Evolutionary conservation across 2,113 vertebrate genomes (phyloP), one percentile per base, ranked within the genome.

Genomic region (Microcebus ravelobensis): DNA sequence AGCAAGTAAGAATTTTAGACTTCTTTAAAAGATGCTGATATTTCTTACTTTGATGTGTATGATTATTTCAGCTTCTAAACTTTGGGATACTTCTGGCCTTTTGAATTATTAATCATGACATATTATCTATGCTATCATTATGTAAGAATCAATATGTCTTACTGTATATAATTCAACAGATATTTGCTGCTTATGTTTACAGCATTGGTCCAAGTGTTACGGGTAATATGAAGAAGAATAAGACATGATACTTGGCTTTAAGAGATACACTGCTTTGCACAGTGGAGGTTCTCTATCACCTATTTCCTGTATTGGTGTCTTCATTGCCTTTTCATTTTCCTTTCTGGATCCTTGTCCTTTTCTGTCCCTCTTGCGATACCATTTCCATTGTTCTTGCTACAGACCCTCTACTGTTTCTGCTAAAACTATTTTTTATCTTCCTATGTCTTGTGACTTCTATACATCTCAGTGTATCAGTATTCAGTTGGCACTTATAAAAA

Each of bases 1-100:
- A 82, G 42, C 77, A 98, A 91, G 99, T 99, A 98, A 98, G 98
- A 84, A 55, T 45, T 76, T 68, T 67, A 17, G 8, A 42, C 27
- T 71, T 95, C 31, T 70, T 76, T 31, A 57, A 34, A 14, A 95
- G 6, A 82, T 79, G 6, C 11, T 5, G 18, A 0, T 63, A 63
- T 83, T 81, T 94, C 67, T 77, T 84, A 42, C 48, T 70, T 74
- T 67, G 15, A 55, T 45, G 7, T 34, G 5, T 42, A 0, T 88
- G 29, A 57, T 48, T 42, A 9, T 93, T 96, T 97, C 29, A 71
- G 17, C 9, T 17, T 93, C 84, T 91, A 73, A 87, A 76, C 45
- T 90, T 48, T 65, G 45, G 23, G 95, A 21, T 83, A 48, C 91
- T 82, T 96, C 23, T 95, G 17, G 25, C 29, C 50, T 61, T 95